These are phyloP conservation scores for Micromys minutus DNA, from an alignment of 2,113 vertebrate genomes.

Conservation along the genomic window DNA sequence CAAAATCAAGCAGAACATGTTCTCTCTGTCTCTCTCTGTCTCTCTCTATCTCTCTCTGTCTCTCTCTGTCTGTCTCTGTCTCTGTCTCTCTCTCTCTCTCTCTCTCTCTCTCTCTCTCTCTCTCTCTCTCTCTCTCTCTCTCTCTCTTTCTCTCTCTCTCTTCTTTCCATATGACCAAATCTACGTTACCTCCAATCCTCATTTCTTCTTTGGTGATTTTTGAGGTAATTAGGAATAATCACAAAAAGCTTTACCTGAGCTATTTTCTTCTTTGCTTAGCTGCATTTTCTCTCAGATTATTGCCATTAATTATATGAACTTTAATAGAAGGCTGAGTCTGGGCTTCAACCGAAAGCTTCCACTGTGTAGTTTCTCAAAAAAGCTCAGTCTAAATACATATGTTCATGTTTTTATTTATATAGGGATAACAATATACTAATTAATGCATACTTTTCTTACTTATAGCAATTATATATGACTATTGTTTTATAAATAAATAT, in stretches of 20 bases:
- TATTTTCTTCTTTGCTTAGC: neutral
- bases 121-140: too few relatives aligned
- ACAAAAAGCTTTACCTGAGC: neutral
- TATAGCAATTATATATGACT: neutral
- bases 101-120: too few relatives aligned
- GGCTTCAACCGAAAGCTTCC: neutral
- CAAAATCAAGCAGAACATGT: neutral
- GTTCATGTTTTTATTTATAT: neutral
- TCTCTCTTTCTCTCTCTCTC: too few relatives aligned
- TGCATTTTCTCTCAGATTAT: neutral
- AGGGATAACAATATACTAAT: neutral
- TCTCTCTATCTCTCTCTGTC: too few relatives aligned
- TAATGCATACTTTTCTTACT: neutral
- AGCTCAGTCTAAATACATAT: neutral
- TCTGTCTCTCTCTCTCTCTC: too few relatives aligned
- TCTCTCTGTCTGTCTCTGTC: too few relatives aligned
- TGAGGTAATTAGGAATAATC: neutral
- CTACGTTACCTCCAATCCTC: neutral
- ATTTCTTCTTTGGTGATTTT: neutral
- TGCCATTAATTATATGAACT: neutral
- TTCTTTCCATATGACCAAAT: neutral
- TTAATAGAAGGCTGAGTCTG: neutral
- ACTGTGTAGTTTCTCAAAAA: neutral
- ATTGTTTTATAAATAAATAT: neutral
- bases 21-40: too few relatives aligned